Percentiles rank a stretch among this genome's conserved stretches.
These are phyloP conservation scores for Paracanthobrama guichenoti DNA, from an alignment of 2,113 vertebrate species.

Conservation along the genomic window DNA sequence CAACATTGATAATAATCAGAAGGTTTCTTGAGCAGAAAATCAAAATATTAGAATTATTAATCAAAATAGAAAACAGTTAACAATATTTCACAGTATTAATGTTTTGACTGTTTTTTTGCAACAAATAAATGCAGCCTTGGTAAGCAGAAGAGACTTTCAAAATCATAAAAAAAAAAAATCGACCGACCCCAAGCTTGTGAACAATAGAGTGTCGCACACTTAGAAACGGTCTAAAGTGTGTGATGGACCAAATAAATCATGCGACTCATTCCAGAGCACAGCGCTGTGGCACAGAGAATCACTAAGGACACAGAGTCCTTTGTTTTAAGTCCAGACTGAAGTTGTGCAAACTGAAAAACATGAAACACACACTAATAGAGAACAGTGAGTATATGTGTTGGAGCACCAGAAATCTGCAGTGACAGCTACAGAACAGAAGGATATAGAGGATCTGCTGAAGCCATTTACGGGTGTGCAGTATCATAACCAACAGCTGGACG, in stretches of 20 bases:
- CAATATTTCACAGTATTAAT: no score
- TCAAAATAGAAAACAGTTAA: no score
- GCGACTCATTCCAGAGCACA: not conserved
- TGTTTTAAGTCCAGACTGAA: not conserved
- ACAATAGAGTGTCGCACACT: not conserved
- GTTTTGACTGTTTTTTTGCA: no score
- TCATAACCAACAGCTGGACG: conserved; percentile 30
- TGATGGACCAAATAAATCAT: conserved; percentile 7
- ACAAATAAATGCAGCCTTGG: no score
- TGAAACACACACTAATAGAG: not conserved
- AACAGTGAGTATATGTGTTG: not conserved
- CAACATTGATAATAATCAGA: no score
- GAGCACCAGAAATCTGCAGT: not conserved
- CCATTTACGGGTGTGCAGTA: conserved; percentile 18
- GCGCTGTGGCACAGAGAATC: not conserved
- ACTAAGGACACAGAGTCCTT: conserved; percentile 20
- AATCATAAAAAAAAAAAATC: no score
- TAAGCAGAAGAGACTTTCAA: no score
- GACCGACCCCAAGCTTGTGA: no score
- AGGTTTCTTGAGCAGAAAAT: no score
- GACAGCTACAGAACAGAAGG: not conserved
- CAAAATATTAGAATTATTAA: no score
- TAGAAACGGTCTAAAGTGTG: not conserved
- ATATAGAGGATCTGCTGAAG: conserved; percentile 11
- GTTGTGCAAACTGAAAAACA: not conserved